Evolutionary conservation across 2,888 invertebrate genomes (phyloP), one percentile per base, ranked within the genome.

Genomic region (Bursaphelenchus okinawaensis): DNA sequence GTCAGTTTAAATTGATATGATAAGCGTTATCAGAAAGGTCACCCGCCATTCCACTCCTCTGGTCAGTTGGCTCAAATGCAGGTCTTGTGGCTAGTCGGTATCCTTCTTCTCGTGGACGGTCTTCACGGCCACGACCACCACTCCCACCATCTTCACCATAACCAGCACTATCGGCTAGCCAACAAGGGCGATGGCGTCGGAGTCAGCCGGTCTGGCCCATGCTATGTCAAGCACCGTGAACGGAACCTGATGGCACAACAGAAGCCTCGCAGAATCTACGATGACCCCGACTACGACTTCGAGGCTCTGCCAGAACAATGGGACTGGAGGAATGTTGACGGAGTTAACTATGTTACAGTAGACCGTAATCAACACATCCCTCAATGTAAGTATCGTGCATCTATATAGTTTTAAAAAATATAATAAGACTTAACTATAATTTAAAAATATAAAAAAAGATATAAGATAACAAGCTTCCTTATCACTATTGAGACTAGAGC

Each of bases 351-450:
- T 70, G 83, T 76, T 26, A 84, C 84, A 29, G 81, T 83, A 9
- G 85, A 84, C 19, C 74, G 85, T 59, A 85, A 85, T 68, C 85
- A 85, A 69, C 85, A 85, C 71, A 86, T 85, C 63, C 85, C 85
- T 12, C 83, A 84, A 68, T 84, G 84, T 84, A 55, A 52, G 65
- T 51, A 7, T 16, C 28, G 7, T 29, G n/a, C n/a, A n/a, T n/a
- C n/a, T n/a, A n/a, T n/a, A 12, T 6, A 0, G 4, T 55, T 23
- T 23, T 19, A 28, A 52, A n/a, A 8, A 23, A n/a, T 4, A 19
- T 12, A 51, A n/a, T 7, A 29, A 51, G 9, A 23, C 4, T 19
- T 12, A 7, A 19, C 2, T 52, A 65, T 31, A 16, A 65, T 40
- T 40, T 24, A 8, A 26, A 55, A 56, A 55, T 23, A 2, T 7